These are phyloP conservation scores for Pheosia gnoma DNA, from an alignment of 2,888 invertebrate genomes.

Conservation along the genomic window DNA sequence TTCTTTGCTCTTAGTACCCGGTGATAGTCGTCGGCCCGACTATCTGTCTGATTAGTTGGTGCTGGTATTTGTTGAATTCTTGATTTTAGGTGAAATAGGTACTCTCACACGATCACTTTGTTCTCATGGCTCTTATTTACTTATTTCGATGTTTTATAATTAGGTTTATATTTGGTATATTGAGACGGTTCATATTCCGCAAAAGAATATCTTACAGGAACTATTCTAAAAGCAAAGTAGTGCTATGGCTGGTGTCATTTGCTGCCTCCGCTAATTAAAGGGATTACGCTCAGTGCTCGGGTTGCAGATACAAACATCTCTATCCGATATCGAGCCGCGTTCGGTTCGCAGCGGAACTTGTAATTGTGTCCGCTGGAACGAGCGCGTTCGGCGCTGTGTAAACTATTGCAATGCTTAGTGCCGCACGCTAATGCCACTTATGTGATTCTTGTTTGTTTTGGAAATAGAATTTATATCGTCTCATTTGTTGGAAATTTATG, in stretches of 20 bases:
- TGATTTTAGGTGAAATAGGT: too few relatives aligned
- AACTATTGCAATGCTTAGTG: constrained; percentile 32
- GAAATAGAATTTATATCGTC: too few relatives aligned
- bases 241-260: constrained; percentile 47
- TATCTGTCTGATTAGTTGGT: too few relatives aligned
- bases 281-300: constrained; percentile 58
- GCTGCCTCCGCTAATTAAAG: constrained; percentile 67
- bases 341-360: constrained; percentile 43
- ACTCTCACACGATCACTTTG: too few relatives aligned
- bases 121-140: too few relatives aligned
- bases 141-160: too few relatives aligned
- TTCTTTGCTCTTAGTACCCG: too few relatives aligned
- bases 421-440: constrained; percentile 1
- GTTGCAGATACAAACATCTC: constrained; percentile 54
- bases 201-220: background rate
- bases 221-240: constrained; percentile 4
- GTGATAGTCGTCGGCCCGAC: too few relatives aligned
- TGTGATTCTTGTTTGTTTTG: background rate
- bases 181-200: too few relatives aligned
- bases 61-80: too few relatives aligned
- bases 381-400: constrained; percentile 39
- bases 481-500: too few relatives aligned
- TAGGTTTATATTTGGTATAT: too few relatives aligned
- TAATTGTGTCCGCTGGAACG: constrained; percentile 54
- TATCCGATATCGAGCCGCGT: constrained; percentile 48